Evolutionary conservation across 2,797 vertebrate species (phyloP).

Genomic region (Sebastiscus albofasciatus): DNA sequence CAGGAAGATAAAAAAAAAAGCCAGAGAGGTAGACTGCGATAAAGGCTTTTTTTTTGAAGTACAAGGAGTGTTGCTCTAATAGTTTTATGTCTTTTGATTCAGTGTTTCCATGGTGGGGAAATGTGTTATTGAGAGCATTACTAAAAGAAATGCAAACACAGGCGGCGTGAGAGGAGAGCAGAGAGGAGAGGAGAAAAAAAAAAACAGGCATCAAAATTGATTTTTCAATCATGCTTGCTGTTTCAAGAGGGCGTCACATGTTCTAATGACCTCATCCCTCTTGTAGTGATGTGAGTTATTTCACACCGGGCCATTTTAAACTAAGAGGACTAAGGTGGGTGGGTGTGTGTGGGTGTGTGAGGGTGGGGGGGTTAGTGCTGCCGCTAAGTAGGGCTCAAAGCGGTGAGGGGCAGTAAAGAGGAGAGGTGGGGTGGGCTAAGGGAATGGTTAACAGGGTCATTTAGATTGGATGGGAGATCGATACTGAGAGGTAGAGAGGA

Average conservation of each 20-base stretch:
- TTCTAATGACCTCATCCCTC: constrained; percentile 86
- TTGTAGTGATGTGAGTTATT: constrained; percentile 82
- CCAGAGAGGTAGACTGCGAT: constrained; percentile 30
- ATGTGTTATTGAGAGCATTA: constrained; percentile 56
- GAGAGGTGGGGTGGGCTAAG: constrained; percentile 80
- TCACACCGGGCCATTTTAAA: constrained; percentile 78
- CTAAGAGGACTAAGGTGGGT: constrained; percentile 70
- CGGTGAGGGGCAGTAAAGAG: constrained; percentile 68
- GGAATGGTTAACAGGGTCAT: constrained; percentile 87
- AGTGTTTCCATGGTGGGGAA: constrained; percentile 50
- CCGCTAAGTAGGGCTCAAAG: constrained; percentile 77
- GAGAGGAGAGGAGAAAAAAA: constrained; percentile 18
- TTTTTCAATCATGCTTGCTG: constrained; percentile 85
- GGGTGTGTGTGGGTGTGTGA: constrained; percentile 24
- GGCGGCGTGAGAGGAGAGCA: constrained; percentile 43
- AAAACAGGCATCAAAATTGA: constrained; percentile 83
- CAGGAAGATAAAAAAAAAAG: constrained; percentile 1
- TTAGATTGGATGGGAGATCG: constrained; percentile 90
- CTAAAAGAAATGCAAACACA: constrained; percentile 64
- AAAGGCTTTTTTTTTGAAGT: constrained; percentile 68
- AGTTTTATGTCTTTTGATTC: constrained; percentile 69
- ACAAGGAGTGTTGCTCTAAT: constrained; percentile 52
- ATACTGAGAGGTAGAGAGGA: constrained; percentile 85
- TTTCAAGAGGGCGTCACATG: constrained; percentile 84
- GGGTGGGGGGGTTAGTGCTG: constrained; percentile 51